Base-by-base conservation (phyloP, 2,888 invertebrate genomes). In the Torymus tubicola region DNA sequence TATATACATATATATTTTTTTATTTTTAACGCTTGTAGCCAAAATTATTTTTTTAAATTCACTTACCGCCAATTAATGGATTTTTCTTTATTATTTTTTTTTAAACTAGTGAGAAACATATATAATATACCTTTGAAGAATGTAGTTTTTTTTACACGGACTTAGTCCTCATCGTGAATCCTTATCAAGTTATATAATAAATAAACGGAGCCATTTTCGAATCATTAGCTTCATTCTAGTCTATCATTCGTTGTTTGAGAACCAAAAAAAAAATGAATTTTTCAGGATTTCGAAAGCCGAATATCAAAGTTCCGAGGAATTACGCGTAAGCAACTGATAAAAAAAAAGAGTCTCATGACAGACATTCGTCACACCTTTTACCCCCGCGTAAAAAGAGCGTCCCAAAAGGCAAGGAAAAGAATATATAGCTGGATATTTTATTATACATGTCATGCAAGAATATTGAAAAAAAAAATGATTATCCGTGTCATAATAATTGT, bases 401-500 rank as follows among this genome's bases (percentile, higher is more conserved):
- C 57, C 42, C 42, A 8, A 42, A 42, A 42, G 0, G 24, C 12
- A 50, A 64, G 64, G 64, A n/a, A 24, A 16, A 65, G 42, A 76
- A 16, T 24, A 70, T 42, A 65, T n/a, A 60, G 50, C 18, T 70
- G 50, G 21, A 78, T 75, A 78, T 75, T 81, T 76, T 72, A 79
- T 42, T 76, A 42, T 42, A 79, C 72, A 67, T 73, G 53, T 64
- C 58, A 55, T 74, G 69, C 68, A 82, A 82, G 67, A 82, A 64
- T 64, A 67, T 53, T 82, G 72, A 82, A 71, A 75, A 64, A 79
- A 81, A 42, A 42, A 42, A 42, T 42, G 42, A 42, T 42, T 81
- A 82, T 83, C 79, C 79, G 83, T 84, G 84, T 85, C 84, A 85
- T 85, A 84, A 86, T 85, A 83, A 86, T 86, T 89, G 88, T 88